phyloP scores from a whole-genome alignment of 2,888 invertebrate species.

The Lydus trimaculatus region DNA sequence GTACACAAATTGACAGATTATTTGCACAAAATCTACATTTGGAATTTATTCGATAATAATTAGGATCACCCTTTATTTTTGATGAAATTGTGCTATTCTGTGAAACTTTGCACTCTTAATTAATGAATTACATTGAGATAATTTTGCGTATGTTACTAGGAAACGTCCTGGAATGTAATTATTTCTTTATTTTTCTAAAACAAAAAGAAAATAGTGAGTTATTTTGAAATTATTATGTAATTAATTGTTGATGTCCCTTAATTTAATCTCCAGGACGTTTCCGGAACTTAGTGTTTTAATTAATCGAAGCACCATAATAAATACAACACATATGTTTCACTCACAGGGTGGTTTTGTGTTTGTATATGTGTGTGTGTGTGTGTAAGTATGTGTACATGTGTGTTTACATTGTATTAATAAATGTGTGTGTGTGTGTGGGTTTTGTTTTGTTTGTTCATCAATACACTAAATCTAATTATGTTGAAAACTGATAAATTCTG shows the following conservation, averaged over 20 bases:
- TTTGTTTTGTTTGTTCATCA: neutral
- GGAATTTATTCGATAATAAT: neutral
- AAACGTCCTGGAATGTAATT: constrained; percentile 9
- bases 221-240: no score
- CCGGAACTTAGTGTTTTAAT: constrained; percentile 17
- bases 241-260: neutral
- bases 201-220: neutral
- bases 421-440: neutral
- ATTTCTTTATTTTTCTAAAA: neutral
- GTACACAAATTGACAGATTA: neutral
- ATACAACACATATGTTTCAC: constrained; percentile 42
- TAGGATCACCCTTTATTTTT: neutral
- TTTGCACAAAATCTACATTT: neutral
- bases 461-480: constrained; percentile 23
- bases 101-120: neutral
- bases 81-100: neutral
- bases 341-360: constrained; percentile 38
- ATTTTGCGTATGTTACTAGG: constrained; percentile 12
- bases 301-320: constrained; percentile 46
- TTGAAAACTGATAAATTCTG: constrained; percentile 22
- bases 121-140: neutral
- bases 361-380: neutral
- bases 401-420: constrained; percentile 22
- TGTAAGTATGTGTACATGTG: constrained; percentile 20
- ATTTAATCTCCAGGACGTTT: constrained; percentile 7